These are phyloP conservation scores for Galendromus occidentalis DNA, from an alignment of 1,140 invertebrate genomes.

Conservation along the genomic window DNA sequence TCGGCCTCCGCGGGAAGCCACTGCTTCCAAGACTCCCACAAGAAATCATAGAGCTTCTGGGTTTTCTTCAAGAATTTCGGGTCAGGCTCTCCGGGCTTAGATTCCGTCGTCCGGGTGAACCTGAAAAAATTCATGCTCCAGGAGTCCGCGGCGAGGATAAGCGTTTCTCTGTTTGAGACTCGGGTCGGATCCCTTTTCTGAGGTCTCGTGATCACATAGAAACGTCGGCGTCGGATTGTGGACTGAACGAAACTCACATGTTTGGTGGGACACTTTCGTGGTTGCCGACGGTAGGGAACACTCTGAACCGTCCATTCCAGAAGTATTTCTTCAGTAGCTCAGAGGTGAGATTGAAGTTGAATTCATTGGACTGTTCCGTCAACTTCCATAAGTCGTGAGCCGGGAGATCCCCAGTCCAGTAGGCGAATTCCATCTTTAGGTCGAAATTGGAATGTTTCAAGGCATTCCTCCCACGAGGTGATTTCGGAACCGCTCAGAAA, in stretches of 20 bases:
- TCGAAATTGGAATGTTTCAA: background rate
- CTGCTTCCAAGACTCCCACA: constrained; percentile 5
- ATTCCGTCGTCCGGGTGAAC: constrained; percentile 22
- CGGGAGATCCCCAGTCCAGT: constrained; percentile 95
- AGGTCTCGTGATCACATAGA: too few relatives aligned
- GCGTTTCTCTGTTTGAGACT: too few relatives aligned
- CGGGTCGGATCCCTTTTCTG: too few relatives aligned
- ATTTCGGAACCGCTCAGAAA: background rate
- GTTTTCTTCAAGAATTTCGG: background rate
- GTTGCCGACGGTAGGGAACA: constrained; percentile 84
- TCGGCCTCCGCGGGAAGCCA: constrained; percentile 4
- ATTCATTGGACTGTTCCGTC: constrained; percentile 64
- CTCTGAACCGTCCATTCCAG: constrained; percentile 32
- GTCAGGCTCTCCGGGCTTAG: background rate
- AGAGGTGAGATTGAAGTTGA: constrained; percentile 56
- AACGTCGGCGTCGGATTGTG: too few relatives aligned
- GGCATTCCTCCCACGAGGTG: background rate
- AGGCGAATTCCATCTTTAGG: constrained; percentile 74
- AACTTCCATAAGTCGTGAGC: constrained; percentile 97
- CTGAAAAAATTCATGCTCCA: constrained; percentile 18
- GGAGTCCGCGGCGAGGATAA: too few relatives aligned
- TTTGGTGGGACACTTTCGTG: constrained; percentile 90
- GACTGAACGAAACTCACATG: constrained; percentile 35
- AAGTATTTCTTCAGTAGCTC: constrained; percentile 61
- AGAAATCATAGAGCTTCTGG: background rate